A percentile compares a stretch with the other conserved stretches of the same genome.
Conservation (phyloP, 2,113 vertebrate genomes). For the Picathartes gymnocephalus region DNA sequence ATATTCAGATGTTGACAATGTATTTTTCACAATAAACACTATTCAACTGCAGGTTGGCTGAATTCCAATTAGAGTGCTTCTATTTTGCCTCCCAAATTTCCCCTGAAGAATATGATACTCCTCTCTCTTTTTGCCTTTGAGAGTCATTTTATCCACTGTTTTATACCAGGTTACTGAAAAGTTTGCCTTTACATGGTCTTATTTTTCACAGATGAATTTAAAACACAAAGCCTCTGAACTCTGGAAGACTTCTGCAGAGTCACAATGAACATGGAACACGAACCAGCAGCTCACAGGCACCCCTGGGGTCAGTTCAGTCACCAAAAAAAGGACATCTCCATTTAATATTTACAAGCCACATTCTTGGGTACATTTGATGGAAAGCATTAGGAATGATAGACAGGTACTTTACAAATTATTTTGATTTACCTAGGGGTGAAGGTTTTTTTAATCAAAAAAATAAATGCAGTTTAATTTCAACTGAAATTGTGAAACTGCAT, state of each 20-base stretch:
- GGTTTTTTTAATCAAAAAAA: background rate
- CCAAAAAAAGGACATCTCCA: background rate
- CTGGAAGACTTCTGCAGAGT: background rate
- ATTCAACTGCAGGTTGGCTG: background rate
- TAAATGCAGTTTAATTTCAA: background rate
- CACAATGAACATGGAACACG: background rate
- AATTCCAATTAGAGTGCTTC: background rate
- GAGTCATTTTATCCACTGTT: background rate
- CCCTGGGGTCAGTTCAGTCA: background rate
- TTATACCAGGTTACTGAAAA: background rate
- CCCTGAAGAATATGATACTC: background rate
- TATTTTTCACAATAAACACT: background rate
- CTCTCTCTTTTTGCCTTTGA: background rate
- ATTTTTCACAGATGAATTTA: background rate
- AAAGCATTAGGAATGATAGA: background rate
- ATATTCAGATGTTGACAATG: conserved; percentile 8
- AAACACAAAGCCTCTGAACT: background rate
- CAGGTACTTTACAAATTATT: background rate
- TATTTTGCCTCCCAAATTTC: background rate
- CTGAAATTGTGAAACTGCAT: background rate
- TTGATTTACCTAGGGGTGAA: background rate
- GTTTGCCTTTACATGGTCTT: background rate
- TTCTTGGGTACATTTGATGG: background rate
- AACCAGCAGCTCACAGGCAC: background rate
- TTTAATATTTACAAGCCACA: background rate